Conservation (phyloP, 2,888 invertebrate species). For the Campoletis raptor region DNA sequence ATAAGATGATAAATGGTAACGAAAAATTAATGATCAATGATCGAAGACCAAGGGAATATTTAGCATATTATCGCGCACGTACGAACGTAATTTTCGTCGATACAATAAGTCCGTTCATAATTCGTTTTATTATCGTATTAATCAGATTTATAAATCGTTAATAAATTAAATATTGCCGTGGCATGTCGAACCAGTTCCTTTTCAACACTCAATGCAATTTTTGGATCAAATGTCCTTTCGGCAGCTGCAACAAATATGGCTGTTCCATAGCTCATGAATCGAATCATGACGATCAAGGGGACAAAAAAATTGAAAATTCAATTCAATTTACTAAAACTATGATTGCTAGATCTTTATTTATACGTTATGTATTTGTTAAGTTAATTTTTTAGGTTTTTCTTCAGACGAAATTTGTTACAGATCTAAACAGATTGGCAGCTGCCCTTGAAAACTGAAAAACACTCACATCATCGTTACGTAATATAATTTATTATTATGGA, state of each 20-base stretch:
- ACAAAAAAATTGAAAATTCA: not conserved
- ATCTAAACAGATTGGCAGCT: not conserved
- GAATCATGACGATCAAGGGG: not conserved
- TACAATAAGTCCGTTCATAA: slow-evolving; percentile 7
- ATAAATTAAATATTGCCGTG: not conserved
- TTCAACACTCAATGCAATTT: not conserved
- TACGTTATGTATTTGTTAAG: not conserved
- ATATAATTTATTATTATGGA: not conserved
- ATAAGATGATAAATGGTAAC: not conserved
- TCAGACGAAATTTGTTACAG: not conserved
- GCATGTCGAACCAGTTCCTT: not conserved
- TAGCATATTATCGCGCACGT: slow-evolving; percentile 23
- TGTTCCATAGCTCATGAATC: not conserved
- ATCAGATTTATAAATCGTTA: slow-evolving; percentile 6
- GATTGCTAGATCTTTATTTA: not conserved
- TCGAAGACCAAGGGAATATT: slow-evolving; percentile 2
- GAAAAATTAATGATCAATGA: not conserved
- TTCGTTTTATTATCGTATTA: slow-evolving; percentile 36
- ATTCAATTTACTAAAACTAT: not conserved
- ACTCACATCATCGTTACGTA: not conserved
- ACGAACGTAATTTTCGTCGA: slow-evolving; percentile 9
- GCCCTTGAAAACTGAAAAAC: not conserved
- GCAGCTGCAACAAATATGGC: not conserved
- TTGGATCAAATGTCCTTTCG: not conserved
- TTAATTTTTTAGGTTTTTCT: not conserved